Evolutionary conservation across 35 echinoderm and acorn worm species (phyloP).

Genomic region (Nesometra sesokonis): DNA sequence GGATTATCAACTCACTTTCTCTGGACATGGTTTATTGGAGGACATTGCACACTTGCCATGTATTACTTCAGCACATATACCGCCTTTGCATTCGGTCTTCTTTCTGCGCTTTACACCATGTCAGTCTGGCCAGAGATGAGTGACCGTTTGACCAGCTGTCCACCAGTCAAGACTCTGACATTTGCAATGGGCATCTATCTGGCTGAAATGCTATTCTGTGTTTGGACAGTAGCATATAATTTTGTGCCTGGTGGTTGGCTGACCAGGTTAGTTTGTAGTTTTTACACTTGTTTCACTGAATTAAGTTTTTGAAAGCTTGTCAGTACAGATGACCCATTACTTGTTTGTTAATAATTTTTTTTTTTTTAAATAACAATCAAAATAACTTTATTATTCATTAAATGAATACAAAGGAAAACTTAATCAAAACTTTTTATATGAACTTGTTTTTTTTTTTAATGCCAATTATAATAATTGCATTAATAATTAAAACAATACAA

Average conservation of each 20-base stretch:
- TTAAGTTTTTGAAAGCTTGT: too few species aligned
- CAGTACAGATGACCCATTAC: too few species aligned
- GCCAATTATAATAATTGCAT: too few species aligned
- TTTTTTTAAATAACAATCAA: too few species aligned
- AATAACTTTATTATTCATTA: too few species aligned
- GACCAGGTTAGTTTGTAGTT: constrained; percentile 54
- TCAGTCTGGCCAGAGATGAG: constrained; percentile 79
- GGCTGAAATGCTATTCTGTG: constrained; percentile 37
- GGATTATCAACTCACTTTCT: constrained; percentile 62
- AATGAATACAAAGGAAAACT: too few species aligned
- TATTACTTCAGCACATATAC: constrained; percentile 35
- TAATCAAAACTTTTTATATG: too few species aligned
- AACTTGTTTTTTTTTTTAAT: too few species aligned
- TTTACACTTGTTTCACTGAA: too few species aligned
- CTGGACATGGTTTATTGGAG: constrained; percentile 89
- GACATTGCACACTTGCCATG: constrained; percentile 57
- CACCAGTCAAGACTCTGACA: constrained; percentile 57
- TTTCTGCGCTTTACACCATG: constrained; percentile 66
- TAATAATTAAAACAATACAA: too few species aligned
- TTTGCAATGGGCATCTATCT: constrained; percentile 58
- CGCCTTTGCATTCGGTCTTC: constrained; percentile 53
- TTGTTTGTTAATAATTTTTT: too few species aligned
- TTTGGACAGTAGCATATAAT: constrained; percentile 70
- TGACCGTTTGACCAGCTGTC: constrained; percentile 68
- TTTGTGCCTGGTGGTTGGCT: constrained; percentile 52